A percentile compares a stretch with the other conserved stretches of the same genome.
Conservation (phyloP, 92 coral and sea anemone genomes). For the Pocillopora grandis region DNA sequence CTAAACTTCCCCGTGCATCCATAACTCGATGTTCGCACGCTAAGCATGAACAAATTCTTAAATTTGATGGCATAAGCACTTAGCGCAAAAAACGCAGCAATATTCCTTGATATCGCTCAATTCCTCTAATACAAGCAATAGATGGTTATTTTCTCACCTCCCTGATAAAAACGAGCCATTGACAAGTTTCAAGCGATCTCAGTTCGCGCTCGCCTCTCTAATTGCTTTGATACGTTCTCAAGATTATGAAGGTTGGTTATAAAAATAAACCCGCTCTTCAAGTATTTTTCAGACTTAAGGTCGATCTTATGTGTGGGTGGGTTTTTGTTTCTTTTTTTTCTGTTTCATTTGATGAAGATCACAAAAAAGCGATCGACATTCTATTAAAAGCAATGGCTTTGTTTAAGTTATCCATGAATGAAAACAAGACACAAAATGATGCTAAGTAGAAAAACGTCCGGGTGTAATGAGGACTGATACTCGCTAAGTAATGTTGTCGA, state of each 20-base stretch:
- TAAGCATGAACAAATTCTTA: too few relatives aligned
- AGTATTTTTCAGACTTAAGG: conserved; percentile 24
- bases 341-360: conserved; percentile 8
- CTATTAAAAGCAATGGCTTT: too few relatives aligned
- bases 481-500: too few relatives aligned
- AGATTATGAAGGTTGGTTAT: conserved; percentile 10
- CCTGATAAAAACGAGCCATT: neutral
- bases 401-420: conserved; percentile 17
- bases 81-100: too few relatives aligned
- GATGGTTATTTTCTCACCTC: conserved; percentile 23
- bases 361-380: neutral
- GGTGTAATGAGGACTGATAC: neutral
- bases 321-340: neutral
- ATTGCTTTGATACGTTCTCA: conserved; percentile 10
- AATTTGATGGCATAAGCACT: too few relatives aligned
- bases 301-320: conserved; percentile 21
- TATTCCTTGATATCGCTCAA: too few relatives aligned
- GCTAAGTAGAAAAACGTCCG: conserved; percentile 1
- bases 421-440: conserved; percentile 17
- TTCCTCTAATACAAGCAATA: neutral
- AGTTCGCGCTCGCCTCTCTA: neutral
- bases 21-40: too few relatives aligned
- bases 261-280: conserved; percentile 5
- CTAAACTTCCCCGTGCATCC: too few relatives aligned
- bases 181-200: conserved; percentile 18